Evolutionary conservation across 2,797 vertebrate genomes (phyloP).

Genomic region (Lepus townsendii): DNA sequence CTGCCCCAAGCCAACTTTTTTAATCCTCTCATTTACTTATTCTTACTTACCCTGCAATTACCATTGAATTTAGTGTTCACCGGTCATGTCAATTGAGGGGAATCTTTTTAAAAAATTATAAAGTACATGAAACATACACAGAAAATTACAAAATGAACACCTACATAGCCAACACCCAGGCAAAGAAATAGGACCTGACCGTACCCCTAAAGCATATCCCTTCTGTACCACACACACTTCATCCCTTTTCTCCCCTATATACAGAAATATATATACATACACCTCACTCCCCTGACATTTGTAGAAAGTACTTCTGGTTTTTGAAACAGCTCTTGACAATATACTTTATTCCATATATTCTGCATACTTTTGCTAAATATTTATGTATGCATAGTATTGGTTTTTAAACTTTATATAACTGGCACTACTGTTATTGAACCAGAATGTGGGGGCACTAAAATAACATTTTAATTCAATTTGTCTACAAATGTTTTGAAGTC

Average conservation of each 20-base stretch:
- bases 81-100: neutral
- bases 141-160: slow-evolving; percentile 19
- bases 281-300: neutral
- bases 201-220: neutral
- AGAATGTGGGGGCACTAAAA: too few species aligned
- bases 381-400: neutral
- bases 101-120: slow-evolving; percentile 28
- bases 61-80: slow-evolving; percentile 27
- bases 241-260: neutral
- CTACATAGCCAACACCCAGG: neutral
- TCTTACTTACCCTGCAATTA: neutral
- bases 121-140: neutral
- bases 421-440: neutral
- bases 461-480: too few species aligned
- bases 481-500: too few species aligned
- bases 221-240: neutral
- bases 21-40: neutral
- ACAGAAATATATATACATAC: too few species aligned
- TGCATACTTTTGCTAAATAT: neutral
- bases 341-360: neutral
- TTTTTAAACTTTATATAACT: slow-evolving; percentile 58
- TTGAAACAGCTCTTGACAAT: neutral
- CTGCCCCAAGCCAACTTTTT: neutral
- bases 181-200: slow-evolving; percentile 10
- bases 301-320: slow-evolving; percentile 6